Conservation (phyloP, 2,113 vertebrate species). For the Poeciliopsis retropinna region DNA sequence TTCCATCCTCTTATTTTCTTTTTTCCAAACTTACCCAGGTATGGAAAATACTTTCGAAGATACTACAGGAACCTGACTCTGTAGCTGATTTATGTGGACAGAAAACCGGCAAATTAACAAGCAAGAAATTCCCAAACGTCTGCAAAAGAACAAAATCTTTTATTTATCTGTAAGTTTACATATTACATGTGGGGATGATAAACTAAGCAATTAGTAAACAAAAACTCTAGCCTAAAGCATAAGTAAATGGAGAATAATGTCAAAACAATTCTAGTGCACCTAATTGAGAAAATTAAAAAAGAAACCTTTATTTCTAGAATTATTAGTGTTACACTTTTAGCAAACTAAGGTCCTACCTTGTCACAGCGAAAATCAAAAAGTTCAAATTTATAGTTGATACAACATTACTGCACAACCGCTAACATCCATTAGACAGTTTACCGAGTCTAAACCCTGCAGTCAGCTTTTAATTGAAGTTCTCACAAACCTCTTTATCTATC, state of each 20-base stretch:
- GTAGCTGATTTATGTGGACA: background rate
- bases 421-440: constrained; percentile 84
- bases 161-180: constrained; percentile 87
- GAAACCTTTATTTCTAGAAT: constrained; percentile 85
- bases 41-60: background rate
- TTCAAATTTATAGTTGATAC: constrained; percentile 94
- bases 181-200: constrained; percentile 84
- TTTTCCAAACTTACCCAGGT: too few relatives aligned
- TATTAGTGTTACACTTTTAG: constrained; percentile 85
- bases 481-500: constrained; percentile 76
- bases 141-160: constrained; percentile 85
- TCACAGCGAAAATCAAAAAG: constrained; percentile 78
- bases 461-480: constrained; percentile 78
- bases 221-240: constrained; percentile 70
- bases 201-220: constrained; percentile 85
- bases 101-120: background rate
- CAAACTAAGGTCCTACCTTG: constrained; percentile 82
- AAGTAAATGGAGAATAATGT: constrained; percentile 55
- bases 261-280: constrained; percentile 65
- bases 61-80: background rate
- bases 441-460: constrained; percentile 81
- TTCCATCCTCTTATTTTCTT: too few relatives aligned
- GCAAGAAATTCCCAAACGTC: constrained; percentile 47
- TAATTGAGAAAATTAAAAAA: background rate
- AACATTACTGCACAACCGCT: constrained; percentile 94